These are phyloP conservation scores for Lordiphosa andalusiaca DNA, from an alignment of 2,888 invertebrate genomes.

Conservation along the genomic window DNA sequence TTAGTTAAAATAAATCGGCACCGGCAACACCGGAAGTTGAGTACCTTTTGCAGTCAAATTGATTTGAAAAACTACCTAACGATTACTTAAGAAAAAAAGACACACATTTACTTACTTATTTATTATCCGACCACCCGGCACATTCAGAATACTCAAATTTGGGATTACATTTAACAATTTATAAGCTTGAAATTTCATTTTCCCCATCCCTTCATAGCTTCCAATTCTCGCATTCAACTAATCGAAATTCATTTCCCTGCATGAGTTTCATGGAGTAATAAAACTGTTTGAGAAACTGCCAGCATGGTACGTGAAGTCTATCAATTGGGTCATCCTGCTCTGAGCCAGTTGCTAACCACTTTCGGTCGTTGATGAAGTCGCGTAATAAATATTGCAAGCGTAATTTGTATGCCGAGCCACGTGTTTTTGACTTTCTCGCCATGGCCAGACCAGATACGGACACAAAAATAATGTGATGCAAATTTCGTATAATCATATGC, in stretches of 20 bases:
- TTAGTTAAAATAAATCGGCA: no score
- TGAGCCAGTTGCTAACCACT: slow-evolving; percentile 41
- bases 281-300: slow-evolving; percentile 33
- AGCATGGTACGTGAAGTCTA: slow-evolving; percentile 33
- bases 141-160: no score
- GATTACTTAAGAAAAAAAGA: no score
- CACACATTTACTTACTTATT: no score
- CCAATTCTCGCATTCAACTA: slow-evolving; percentile 1
- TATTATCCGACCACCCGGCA: no score
- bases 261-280: slow-evolving; percentile 34
- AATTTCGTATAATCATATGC: slow-evolving; percentile 72
- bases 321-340: slow-evolving; percentile 50
- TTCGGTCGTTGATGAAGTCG: slow-evolving; percentile 21
- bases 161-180: no score
- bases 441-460: slow-evolving; percentile 7
- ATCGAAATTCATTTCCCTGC: slow-evolving; percentile 26
- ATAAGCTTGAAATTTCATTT: no score
- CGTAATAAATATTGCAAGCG: slow-evolving; percentile 61
- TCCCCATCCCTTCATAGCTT: neutral
- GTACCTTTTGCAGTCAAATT: no score
- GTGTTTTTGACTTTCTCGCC: slow-evolving; percentile 38
- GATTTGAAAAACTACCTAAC: no score
- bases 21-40: no score
- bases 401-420: slow-evolving; percentile 65
- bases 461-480: slow-evolving; percentile 61